Base-by-base conservation (phyloP, 2,797 vertebrate species). In the Amblyopsis hoosieri region DNA sequence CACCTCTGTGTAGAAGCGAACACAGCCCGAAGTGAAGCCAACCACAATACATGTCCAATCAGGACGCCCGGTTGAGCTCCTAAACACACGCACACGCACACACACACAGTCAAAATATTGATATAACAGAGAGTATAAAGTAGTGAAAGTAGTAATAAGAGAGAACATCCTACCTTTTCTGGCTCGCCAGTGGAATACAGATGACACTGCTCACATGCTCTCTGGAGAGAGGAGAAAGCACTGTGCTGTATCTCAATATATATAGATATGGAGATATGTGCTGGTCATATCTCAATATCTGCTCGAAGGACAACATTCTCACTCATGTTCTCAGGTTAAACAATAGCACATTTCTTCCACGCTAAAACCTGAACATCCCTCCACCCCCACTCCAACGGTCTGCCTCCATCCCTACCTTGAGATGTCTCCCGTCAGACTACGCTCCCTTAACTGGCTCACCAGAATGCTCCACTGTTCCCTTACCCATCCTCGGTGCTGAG, bases 1-100 rank as follows among this genome's bases (percentile, higher is more conserved):
- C 90, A 99, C 98, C 96, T 99, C 97, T 0, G 98, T 99, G 82
- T 99, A 99, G 88, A 99, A 99, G 33, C 97, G 96, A 9, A 99
- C 95, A 0, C 96, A 94, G 63, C 98, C 98, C 0, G 97, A 97
- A 0, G 93, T 96, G 81, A 99, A 99, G 58, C 98, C 98, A 60
- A 98, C 93, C 1, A 98, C 96, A 4, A 99, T 94, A 82, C 98
- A 99, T 2, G 97, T 99, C 98, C 98, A 99, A 79, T 99, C 98
- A 5, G 97, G 98, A 4, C 96, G 93, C 0, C 98, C 98, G 0
- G 97, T 99, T 55, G 97, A 99, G 69, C 97, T 99, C 90, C 98
- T 99, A 71, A 66, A 81, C 31, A 64, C 50, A 71, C 12, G 57
- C 1, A 62, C 51, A 15, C 15, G 45, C 12, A 60, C 15, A 60